Percentiles rank a stretch among this genome's conserved stretches.
These are phyloP conservation scores for Dendrolimus punctatus DNA, from an alignment of 1,140 invertebrate species.

Conservation along the genomic window DNA sequence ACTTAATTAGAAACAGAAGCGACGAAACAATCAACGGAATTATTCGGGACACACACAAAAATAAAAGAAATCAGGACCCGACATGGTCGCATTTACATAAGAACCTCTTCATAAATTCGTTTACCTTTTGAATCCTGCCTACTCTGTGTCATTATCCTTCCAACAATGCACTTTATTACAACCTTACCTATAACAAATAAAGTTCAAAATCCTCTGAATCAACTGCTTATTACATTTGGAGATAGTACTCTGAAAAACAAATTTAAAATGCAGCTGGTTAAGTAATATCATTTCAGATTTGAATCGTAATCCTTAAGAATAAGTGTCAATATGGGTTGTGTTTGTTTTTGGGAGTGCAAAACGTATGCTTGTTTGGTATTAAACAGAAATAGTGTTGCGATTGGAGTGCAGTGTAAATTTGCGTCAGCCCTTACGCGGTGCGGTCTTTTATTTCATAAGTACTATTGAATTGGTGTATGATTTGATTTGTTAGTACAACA, in stretches of 20 bases:
- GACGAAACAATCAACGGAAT: conserved; percentile 6
- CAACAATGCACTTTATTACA: conserved; percentile 18
- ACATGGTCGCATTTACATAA: conserved; percentile 30
- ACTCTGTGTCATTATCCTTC: conserved; percentile 18
- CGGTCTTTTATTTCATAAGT: conserved; percentile 42
- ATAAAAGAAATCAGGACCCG: conserved; percentile 1
- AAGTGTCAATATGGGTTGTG: background rate
- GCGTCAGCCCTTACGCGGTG: conserved; percentile 47
- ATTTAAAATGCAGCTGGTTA: no score
- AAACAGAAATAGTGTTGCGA: conserved; percentile 43
- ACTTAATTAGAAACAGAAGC: conserved; percentile 3
- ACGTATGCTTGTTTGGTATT: conserved; percentile 42
- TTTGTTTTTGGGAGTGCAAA: conserved; percentile 24
- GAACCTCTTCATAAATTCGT: conserved; percentile 37
- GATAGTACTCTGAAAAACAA: no score
- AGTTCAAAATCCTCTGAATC: conserved; percentile 12
- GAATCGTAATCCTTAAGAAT: conserved; percentile 38
- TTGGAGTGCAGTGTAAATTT: conserved; percentile 64
- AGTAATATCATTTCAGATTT: conserved; percentile 2
- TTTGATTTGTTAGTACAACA: conserved; percentile 27
- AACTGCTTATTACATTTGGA: conserved; percentile 14
- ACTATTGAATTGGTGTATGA: conserved; percentile 37
- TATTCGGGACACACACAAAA: conserved; percentile 5
- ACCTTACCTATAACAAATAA: background rate
- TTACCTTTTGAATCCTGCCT: conserved; percentile 24